A percentile compares a stretch with the other conserved stretches of the same genome.
These are phyloP conservation scores for Clunio marinus DNA, from an alignment of 2,888 invertebrate genomes.

Conservation along the genomic window DNA sequence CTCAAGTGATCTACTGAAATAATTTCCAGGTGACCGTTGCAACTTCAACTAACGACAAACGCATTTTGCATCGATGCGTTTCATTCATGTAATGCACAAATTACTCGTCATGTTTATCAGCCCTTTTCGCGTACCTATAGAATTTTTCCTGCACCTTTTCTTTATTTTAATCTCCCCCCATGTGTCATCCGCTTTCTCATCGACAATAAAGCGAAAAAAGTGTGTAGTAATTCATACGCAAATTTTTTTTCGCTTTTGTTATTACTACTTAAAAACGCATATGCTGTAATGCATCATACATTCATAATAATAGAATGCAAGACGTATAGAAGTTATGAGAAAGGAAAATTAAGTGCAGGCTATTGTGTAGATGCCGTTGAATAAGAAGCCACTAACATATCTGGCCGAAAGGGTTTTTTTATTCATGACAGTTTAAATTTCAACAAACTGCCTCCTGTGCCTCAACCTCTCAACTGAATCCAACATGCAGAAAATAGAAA, in stretches of 20 bases:
- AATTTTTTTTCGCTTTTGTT: not conserved
- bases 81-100: no score
- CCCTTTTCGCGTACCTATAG: no score
- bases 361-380: constrained; percentile 8
- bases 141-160: constrained; percentile 12
- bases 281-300: not conserved
- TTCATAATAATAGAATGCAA: no score
- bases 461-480: not conserved
- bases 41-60: no score
- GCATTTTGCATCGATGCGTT: no score
- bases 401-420: not conserved
- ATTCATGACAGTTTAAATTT: not conserved
- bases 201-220: not conserved
- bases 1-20: no score
- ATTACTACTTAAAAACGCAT: not conserved
- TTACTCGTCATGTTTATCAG: no score
- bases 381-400: constrained; percentile 1
- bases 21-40: no score
- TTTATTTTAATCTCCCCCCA: not conserved
- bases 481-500: not conserved
- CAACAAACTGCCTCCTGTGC: not conserved
- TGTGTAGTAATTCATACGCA: constrained; percentile 15
- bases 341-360: not conserved
- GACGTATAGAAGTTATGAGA: not conserved
- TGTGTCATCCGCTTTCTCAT: not conserved